phyloP scores from a whole-genome alignment of 1,140 invertebrate species.

The Zaprionus nigranus region DNA sequence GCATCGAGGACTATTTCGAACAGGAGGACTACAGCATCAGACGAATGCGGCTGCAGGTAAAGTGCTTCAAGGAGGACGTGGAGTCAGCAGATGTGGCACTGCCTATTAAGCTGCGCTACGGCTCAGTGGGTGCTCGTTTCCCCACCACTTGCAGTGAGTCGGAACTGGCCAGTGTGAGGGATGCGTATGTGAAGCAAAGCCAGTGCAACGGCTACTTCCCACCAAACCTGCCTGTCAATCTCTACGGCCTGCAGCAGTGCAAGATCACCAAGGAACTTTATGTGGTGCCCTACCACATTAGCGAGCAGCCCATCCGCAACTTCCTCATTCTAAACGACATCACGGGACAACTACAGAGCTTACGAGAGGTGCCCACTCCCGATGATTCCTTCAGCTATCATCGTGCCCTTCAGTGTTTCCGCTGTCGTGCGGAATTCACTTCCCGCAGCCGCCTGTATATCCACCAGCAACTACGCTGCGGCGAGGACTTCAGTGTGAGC shows the following conservation, averaged over 20 bases:
- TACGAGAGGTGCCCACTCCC: conserved; percentile 52
- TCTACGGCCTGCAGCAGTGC: conserved; percentile 65
- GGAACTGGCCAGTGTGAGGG: conserved; percentile 42
- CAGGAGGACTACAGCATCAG: conserved; percentile 66
- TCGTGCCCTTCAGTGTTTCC: conserved; percentile 41
- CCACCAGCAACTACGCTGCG: conserved; percentile 62
- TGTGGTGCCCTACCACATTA: conserved; percentile 67
- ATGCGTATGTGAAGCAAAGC: conserved; percentile 59
- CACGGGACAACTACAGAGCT: conserved; percentile 57
- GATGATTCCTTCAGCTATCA: neutral
- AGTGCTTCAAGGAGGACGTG: conserved; percentile 17
- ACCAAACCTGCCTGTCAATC: conserved; percentile 62
- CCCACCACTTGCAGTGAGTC: conserved; percentile 36
- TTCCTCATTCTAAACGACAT: conserved; percentile 67
- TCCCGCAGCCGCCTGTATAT: conserved; percentile 52
- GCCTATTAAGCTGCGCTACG: conserved; percentile 42
- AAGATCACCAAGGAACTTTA: conserved; percentile 64
- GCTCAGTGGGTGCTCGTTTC: neutral
- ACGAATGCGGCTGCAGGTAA: conserved; percentile 50
- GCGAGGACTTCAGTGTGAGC: conserved; percentile 65
- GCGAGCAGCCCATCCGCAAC: conserved; percentile 63
- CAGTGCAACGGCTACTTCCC: conserved; percentile 66
- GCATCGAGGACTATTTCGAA: conserved; percentile 57
- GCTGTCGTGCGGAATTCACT: conserved; percentile 49
- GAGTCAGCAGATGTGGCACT: conserved; percentile 7